Conservation (phyloP, 2,888 invertebrate genomes). For the Lycia hirtaria region DNA sequence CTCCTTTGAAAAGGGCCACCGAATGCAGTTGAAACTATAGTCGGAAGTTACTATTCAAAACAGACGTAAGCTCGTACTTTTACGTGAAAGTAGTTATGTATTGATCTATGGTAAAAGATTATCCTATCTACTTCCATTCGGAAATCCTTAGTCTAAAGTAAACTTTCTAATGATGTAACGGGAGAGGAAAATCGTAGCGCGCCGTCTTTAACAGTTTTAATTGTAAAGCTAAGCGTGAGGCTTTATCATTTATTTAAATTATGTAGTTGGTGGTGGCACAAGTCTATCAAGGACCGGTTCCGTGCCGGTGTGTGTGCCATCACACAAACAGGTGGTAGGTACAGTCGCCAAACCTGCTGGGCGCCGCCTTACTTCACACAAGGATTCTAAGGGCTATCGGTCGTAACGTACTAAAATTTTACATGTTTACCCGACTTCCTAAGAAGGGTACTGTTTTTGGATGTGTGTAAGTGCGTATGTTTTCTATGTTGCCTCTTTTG, state of each 20-base stretch:
- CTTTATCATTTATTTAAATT: constrained; percentile 76
- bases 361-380: constrained; percentile 35
- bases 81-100: too few species aligned
- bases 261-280: constrained; percentile 71
- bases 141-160: constrained; percentile 36
- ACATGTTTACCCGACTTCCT: too few species aligned
- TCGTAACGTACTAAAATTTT: too few species aligned
- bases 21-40: too few species aligned
- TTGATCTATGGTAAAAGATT: too few species aligned
- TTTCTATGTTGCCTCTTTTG: too few species aligned
- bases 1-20: too few species aligned
- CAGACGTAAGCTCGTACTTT: too few species aligned
- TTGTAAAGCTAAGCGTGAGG: constrained; percentile 71
- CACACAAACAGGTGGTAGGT: constrained; percentile 34
- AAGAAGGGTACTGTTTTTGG: too few species aligned
- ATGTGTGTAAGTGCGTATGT: too few species aligned
- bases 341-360: constrained; percentile 52
- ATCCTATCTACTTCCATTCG: background rate
- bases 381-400: constrained; percentile 40
- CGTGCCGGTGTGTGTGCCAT: constrained; percentile 44
- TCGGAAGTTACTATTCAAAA: too few species aligned
- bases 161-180: constrained; percentile 68
- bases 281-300: constrained; percentile 72
- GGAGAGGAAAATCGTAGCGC: constrained; percentile 63
- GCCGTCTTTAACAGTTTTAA: constrained; percentile 71